These are phyloP conservation scores for Nymphalis io DNA, from an alignment of 1,140 invertebrate genomes.

Conservation along the genomic window DNA sequence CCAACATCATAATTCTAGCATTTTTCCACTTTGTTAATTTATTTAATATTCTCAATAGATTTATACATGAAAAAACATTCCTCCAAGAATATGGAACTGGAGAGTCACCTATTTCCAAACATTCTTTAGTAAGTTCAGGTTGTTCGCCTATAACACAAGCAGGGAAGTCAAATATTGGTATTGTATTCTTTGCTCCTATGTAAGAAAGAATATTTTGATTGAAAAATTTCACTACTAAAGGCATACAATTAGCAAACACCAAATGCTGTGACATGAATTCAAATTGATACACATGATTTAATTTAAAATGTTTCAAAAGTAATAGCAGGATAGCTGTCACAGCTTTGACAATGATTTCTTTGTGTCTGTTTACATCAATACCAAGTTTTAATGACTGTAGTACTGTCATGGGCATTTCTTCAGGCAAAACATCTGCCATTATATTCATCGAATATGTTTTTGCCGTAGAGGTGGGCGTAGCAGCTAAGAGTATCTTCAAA, in stretches of 20 bases:
- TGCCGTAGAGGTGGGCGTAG: conserved; percentile 97
- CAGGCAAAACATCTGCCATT: conserved; percentile 97
- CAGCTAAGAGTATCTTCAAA: conserved; percentile 97
- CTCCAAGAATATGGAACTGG: conserved; percentile 95
- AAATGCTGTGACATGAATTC: conserved; percentile 99
- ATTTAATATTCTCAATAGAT: conserved; percentile 97
- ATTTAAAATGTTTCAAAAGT: conserved; percentile 98
- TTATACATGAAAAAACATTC: conserved; percentile 99
- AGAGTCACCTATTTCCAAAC: conserved; percentile 93
- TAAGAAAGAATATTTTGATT: conserved; percentile 99
- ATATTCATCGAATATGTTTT: conserved; percentile 99
- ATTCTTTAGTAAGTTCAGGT: conserved; percentile 96
- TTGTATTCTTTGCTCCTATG: conserved; percentile 96
- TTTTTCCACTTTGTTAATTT: conserved; percentile 99
- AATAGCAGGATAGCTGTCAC: conserved; percentile 96
- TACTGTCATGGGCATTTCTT: conserved; percentile 98
- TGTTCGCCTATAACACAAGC: conserved; percentile 97
- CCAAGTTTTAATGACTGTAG: conserved; percentile 98
- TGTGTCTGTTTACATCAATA: conserved; percentile 98
- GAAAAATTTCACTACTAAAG: conserved; percentile 98
- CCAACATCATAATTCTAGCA: conserved; percentile 99
- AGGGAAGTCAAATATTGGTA: conserved; percentile 97
- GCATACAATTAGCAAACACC: conserved; percentile 99
- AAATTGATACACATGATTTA: conserved; percentile 99
- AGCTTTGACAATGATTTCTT: conserved; percentile 99